Conservation (phyloP, 2,113 vertebrate species). For the Tupaia chinensis region DNA sequence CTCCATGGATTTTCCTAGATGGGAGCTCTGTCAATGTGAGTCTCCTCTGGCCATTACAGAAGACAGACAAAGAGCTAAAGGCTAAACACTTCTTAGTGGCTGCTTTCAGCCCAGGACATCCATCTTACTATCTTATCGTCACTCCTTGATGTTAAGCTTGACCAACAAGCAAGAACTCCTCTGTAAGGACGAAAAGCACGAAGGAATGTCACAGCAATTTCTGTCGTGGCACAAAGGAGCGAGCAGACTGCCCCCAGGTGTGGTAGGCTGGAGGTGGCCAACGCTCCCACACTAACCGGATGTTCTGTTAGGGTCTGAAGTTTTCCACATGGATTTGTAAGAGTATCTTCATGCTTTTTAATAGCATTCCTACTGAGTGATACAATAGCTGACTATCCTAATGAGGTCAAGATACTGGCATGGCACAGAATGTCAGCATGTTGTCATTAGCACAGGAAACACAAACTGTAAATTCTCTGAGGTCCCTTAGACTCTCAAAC, state of each 20-base stretch:
- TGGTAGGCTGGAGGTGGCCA: not conserved
- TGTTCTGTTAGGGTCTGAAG: not conserved
- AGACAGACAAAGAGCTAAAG: conserved; percentile 53
- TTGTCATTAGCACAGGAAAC: not conserved
- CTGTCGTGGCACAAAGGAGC: conserved; percentile 21
- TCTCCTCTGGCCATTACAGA: not conserved
- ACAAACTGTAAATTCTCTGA: not conserved
- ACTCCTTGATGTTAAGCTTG: conserved; percentile 21
- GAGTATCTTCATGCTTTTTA: conserved; percentile 52
- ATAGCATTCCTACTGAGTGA: conserved; percentile 49
- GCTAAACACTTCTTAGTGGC: not conserved
- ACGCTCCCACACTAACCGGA: conserved; percentile 40
- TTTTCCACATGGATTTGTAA: conserved; percentile 69
- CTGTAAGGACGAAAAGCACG: not conserved
- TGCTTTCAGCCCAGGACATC: conserved; percentile 51
- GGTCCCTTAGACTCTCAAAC: not conserved
- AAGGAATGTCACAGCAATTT: not conserved
- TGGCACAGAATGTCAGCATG: conserved; percentile 30
- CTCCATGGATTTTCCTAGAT: not conserved
- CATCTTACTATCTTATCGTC: conserved; percentile 36
- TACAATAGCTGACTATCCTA: not conserved
- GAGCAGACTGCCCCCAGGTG: conserved; percentile 6
- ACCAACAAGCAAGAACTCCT: not conserved
- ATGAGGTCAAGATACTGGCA: conserved; percentile 2
- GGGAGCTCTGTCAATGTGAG: conserved; percentile 68